These are phyloP conservation scores for Cephalopterus ornatus DNA, from an alignment of 2,113 vertebrate genomes.

Conservation along the genomic window DNA sequence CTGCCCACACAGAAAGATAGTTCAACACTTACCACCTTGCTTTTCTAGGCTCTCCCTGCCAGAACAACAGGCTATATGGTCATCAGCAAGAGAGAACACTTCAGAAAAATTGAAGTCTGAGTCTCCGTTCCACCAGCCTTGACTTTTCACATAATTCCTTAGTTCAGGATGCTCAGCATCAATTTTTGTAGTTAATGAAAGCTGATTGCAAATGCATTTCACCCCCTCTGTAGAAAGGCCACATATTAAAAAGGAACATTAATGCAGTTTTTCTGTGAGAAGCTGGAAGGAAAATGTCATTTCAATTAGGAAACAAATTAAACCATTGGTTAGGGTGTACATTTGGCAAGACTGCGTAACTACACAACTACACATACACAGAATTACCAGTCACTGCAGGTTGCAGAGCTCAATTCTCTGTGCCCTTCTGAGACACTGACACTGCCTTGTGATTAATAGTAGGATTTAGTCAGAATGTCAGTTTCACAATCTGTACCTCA, in stretches of 20 bases:
- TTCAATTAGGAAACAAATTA: not conserved
- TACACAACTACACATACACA: not conserved
- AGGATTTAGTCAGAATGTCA: not conserved
- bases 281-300: not conserved
- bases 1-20: not conserved
- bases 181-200: conserved; percentile 79
- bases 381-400: not conserved
- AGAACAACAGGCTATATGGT: conserved; percentile 64
- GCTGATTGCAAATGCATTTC: conserved; percentile 76
- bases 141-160: conserved; percentile 72
- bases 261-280: not conserved
- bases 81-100: conserved; percentile 72
- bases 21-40: conserved; percentile 71
- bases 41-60: conserved; percentile 74
- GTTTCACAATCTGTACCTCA: not conserved
- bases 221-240: conserved; percentile 71
- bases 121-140: conserved; percentile 80
- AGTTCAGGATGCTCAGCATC: conserved; percentile 79
- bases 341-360: not conserved
- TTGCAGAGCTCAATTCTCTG: not conserved
- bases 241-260: not conserved
- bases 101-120: conserved; percentile 80
- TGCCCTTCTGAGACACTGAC: not conserved
- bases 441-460: not conserved
- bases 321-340: not conserved